Evolutionary conservation across 2,113 vertebrate species (phyloP).

Genomic region (Gnathonemus longibarbis): DNA sequence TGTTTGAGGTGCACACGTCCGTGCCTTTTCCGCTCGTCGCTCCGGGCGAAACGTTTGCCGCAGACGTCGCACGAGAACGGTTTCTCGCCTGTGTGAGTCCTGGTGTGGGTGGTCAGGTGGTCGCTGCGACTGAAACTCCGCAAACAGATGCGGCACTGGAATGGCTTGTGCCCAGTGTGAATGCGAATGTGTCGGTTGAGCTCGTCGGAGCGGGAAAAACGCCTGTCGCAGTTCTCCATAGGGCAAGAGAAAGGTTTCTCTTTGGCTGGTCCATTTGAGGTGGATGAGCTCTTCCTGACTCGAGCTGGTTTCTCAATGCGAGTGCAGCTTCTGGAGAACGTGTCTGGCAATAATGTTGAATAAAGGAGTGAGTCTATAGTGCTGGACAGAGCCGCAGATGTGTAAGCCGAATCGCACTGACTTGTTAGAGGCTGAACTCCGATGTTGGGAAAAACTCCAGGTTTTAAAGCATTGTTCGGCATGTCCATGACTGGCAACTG

Average conservation of each 20-base stretch:
- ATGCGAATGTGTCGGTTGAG: constrained; percentile 94
- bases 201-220: constrained; percentile 92
- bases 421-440: constrained; percentile 52
- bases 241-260: constrained; percentile 94
- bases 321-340: constrained; percentile 60
- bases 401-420: constrained; percentile 55
- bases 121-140: constrained; percentile 96
- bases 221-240: constrained; percentile 85
- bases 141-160: constrained; percentile 96
- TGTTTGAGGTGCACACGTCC: constrained; percentile 93
- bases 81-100: constrained; percentile 95
- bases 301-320: constrained; percentile 66
- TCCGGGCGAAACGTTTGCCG: constrained; percentile 86
- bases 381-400: constrained; percentile 62
- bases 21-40: constrained; percentile 89
- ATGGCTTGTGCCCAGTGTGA: constrained; percentile 95
- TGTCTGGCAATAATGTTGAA: constrained; percentile 57
- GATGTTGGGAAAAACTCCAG: constrained; percentile 42
- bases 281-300: constrained; percentile 69
- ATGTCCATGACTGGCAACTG: constrained; percentile 57
- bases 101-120: constrained; percentile 94
- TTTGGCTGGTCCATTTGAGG: constrained; percentile 80
- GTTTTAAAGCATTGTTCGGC: constrained; percentile 51
- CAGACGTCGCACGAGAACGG: constrained; percentile 95
- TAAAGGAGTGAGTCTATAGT: constrained; percentile 61